phyloP scores from a whole-genome alignment of 2,113 vertebrate genomes.

The Cryptoleucopteryx plumbea region DNA sequence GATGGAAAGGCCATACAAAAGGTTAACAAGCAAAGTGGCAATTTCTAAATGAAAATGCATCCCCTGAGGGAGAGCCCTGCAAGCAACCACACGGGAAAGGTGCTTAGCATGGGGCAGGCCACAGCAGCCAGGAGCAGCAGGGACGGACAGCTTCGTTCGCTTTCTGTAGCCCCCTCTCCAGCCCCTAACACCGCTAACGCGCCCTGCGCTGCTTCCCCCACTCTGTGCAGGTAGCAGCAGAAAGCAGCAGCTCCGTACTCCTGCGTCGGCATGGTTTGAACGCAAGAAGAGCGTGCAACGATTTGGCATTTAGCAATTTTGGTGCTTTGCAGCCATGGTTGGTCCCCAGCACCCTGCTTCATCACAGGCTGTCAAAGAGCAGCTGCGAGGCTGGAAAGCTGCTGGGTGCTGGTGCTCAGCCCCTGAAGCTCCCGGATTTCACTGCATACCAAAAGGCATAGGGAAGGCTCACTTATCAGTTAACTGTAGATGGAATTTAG shows the following conservation, averaged over 20 bases:
- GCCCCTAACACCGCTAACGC: rapidly evolving
- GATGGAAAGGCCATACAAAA: not conserved
- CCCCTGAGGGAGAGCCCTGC: not conserved
- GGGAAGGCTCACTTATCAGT: not conserved
- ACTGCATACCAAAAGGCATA: not conserved
- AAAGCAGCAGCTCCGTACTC: not conserved
- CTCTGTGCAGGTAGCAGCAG: rapidly evolving
- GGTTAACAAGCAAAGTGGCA: not conserved
- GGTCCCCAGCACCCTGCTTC: not conserved
- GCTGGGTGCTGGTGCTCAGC: not conserved
- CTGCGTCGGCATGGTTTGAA: not conserved
- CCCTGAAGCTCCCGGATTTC: not conserved
- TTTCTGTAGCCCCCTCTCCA: not conserved
- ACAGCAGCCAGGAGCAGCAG: not conserved
- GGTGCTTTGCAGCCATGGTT: not conserved
- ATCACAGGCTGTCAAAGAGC: rapidly evolving
- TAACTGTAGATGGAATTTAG: not conserved
- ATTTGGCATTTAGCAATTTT: not conserved
- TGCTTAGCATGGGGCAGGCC: not conserved
- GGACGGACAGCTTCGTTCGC: rapidly evolving
- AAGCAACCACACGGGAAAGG: not conserved
- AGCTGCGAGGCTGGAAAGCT: not conserved
- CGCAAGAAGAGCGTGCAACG: rapidly evolving
- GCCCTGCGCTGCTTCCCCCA: rapidly evolving
- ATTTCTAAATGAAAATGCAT: not conserved